Percentiles rank a stretch among this genome's conserved stretches.
These are phyloP conservation scores for Saimiri boliviensis DNA, from an alignment of 2,113 vertebrate genomes.

Conservation along the genomic window DNA sequence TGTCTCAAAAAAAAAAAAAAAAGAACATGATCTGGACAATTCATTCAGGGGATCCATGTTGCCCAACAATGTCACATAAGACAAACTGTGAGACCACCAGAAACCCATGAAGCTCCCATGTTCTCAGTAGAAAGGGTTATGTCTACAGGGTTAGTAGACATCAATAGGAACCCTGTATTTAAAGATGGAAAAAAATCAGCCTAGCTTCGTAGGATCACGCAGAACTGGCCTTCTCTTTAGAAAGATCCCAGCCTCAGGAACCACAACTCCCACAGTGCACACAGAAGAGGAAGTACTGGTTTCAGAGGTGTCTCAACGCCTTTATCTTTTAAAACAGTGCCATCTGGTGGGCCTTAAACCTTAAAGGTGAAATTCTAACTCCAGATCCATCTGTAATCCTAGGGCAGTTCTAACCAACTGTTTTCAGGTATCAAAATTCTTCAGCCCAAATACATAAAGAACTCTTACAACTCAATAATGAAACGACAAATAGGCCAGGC, in stretches of 20 bases:
- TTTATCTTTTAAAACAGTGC: constrained; percentile 59
- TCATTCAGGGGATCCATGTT: background rate
- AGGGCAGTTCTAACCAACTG: background rate
- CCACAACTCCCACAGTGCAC: constrained; percentile 40
- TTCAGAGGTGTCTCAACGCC: background rate
- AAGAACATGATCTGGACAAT: background rate
- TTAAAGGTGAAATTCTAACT: background rate
- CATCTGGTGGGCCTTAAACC: background rate
- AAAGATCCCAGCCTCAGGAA: background rate
- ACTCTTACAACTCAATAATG: background rate
- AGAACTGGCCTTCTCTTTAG: background rate
- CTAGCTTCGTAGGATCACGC: background rate
- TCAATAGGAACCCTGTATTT: background rate
- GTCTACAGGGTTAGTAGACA: background rate
- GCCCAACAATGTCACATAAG: background rate
- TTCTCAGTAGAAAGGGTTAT: background rate
- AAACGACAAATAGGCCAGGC: background rate
- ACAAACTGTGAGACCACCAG: background rate
- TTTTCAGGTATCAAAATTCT: constrained; percentile 31
- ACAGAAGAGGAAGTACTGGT: background rate
- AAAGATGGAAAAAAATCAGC: background rate
- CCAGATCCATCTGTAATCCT: background rate
- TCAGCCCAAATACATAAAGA: background rate
- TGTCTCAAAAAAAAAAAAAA: too few relatives aligned
- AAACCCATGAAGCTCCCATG: background rate